phyloP scores from a whole-genome alignment of 2,797 vertebrate species.

The Antennarius maculatus region DNA sequence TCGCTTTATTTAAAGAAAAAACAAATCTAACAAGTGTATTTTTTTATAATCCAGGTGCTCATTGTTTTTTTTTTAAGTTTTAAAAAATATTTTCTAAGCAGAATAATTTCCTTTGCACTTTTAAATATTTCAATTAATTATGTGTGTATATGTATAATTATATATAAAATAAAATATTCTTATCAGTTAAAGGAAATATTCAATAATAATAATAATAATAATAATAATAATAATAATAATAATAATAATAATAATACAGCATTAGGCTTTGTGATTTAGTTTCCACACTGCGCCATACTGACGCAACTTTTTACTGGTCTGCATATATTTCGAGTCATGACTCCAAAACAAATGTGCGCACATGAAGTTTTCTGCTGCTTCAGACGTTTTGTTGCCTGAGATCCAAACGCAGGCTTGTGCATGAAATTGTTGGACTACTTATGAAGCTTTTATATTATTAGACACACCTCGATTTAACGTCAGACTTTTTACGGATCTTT shows the following conservation, averaged over 20 bases:
- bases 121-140: conserved; percentile 32
- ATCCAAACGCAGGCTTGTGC: conserved; percentile 49
- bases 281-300: conserved; percentile 8
- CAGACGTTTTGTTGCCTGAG: conserved; percentile 16
- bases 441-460: conserved; percentile 66
- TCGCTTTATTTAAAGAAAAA: conserved; percentile 1
- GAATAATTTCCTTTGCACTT: conserved; percentile 11
- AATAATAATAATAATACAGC: background rate
- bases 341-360: conserved; percentile 19
- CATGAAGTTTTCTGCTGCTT: conserved; percentile 6
- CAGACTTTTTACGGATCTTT: conserved; percentile 56
- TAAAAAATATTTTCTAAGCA: conserved; percentile 4
- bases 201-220: too few species aligned
- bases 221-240: too few species aligned
- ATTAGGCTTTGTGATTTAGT: conserved; percentile 23
- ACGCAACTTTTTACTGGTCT: conserved; percentile 17
- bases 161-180: too few species aligned
- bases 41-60: background rate
- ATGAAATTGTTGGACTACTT: conserved; percentile 57
- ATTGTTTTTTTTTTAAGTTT: background rate
- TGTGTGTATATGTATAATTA: too few species aligned
- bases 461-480: conserved; percentile 68
- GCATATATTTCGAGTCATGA: conserved; percentile 23
- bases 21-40: background rate
- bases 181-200: too few species aligned